Conservation (phyloP, 2,888 invertebrate genomes). For the Crossocerus cetratus region DNA sequence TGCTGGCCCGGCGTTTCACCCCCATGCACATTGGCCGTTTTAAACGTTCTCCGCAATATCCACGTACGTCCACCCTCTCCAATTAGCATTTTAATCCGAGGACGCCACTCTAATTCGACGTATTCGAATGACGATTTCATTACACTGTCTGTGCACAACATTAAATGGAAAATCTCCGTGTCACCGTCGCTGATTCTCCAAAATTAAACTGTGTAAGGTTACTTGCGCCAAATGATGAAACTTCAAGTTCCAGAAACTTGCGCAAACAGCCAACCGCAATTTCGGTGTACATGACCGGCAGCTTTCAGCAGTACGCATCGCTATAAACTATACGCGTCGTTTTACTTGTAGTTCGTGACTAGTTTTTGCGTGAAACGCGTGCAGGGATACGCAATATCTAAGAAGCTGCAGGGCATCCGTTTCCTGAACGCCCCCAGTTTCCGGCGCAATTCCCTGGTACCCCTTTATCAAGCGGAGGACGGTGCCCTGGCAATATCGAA, state of each 20-base stretch:
- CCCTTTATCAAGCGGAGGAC: constrained; percentile 52
- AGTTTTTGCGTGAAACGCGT: constrained; percentile 22
- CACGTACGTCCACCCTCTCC: constrained; percentile 41
- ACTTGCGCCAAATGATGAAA: no score
- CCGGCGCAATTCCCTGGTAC: constrained; percentile 59
- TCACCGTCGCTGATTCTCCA: no score
- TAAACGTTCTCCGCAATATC: constrained; percentile 57
- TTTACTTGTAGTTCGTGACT: no score
- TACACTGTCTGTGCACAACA: constrained; percentile 4
- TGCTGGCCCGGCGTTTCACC: constrained; percentile 33
- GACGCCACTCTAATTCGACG: constrained; percentile 47
- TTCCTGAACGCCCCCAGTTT: constrained; percentile 62
- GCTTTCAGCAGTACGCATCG: no score
- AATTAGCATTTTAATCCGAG: constrained; percentile 64
- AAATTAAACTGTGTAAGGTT: no score
- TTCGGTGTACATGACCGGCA: no score
- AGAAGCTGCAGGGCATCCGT: constrained; percentile 60
- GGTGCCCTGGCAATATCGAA: constrained; percentile 53
- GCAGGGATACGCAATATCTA: constrained; percentile 36
- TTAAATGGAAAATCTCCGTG: no score
- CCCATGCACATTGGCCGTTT: constrained; percentile 42
- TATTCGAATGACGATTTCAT: constrained; percentile 49
- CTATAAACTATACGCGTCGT: no score
- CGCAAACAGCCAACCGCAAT: no score
- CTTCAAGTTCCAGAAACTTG: no score